These are phyloP conservation scores for Apis cerana DNA, from an alignment of 1,140 invertebrate species.

Conservation along the genomic window DNA sequence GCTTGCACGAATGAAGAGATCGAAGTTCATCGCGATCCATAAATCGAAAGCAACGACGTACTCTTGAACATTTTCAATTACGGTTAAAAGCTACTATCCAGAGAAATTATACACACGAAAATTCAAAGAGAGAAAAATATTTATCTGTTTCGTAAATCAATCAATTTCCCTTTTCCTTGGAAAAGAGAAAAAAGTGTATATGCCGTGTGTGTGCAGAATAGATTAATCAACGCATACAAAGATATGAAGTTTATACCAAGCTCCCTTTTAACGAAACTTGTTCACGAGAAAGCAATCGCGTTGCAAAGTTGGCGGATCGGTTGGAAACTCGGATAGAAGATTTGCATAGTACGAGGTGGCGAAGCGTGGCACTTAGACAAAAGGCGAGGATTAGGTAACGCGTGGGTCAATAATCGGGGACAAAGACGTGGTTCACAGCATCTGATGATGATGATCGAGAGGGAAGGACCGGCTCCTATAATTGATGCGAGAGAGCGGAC, in stretches of 20 bases:
- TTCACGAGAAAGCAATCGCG: background rate
- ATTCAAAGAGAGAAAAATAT: too few species aligned
- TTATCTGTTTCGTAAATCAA: too few species aligned
- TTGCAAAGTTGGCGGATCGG: background rate
- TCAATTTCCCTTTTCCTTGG: too few species aligned
- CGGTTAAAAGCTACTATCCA: background rate
- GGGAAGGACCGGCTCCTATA: too few species aligned
- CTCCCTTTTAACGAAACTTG: too few species aligned
- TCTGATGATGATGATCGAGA: background rate
- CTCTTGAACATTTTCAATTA: constrained; percentile 17
- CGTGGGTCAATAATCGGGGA: background rate
- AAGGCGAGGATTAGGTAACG: background rate
- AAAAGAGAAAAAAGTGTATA: too few species aligned
- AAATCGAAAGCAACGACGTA: constrained; percentile 8
- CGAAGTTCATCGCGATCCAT: background rate
- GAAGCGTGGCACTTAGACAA: background rate
- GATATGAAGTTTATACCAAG: too few species aligned
- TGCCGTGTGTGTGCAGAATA: too few species aligned
- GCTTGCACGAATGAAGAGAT: background rate
- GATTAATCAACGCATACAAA: too few species aligned
- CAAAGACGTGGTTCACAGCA: background rate
- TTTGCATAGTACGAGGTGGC: background rate
- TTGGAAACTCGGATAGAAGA: background rate
- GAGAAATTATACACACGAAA: too few species aligned
- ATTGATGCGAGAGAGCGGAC: too few species aligned